Evolutionary conservation across 2,113 vertebrate genomes (phyloP), one percentile per base, ranked within the genome.

Genomic region (Panthera tigris): DNA sequence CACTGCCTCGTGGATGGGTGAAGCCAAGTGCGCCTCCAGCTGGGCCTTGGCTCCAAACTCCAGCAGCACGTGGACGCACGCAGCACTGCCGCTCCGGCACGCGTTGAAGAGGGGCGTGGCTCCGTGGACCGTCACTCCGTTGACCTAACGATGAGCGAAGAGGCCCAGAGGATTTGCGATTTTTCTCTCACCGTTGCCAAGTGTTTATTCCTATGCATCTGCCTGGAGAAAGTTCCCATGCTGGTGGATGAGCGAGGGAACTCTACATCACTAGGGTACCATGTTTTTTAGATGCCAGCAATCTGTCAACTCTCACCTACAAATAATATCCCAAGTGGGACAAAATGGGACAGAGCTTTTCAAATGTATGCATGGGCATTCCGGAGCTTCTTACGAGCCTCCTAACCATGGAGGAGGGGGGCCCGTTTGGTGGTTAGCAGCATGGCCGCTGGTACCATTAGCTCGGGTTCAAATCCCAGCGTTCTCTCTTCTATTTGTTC

Each of bases 91-190:
- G 0, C 99, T 99, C 91, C 99, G 99, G 98, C 99, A 99, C 15
- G 99, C 99, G 0, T 99, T 99, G 96, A 99, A 99, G 52, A 99
- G 99, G 11, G 99, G 99, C 0, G 99, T 99, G 94, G 99, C 97
- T 18, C 99, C 99, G 36, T 99, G 99, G 0, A 99, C 97, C 4
- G 99, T 99, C 86, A 98, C 98, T 27, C 98, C 98, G 0, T 99
- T 99, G 52, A 99, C 99, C 99, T 99, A 94, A 23, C 5, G 33
- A 84, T 27, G n/a, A 82, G 36, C 78, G 94, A 83, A 90, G 69
- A 98, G 39, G 93, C 63, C 65, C 78, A 97, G 45, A 92, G 48
- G 39, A 76, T 89, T 92, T 61, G 45, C 33, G 63, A 16, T 13
- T 68, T 88, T 29, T 27, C 50, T 36, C 31, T 85, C n/a, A n/a